These are phyloP conservation scores for Otus scops DNA, from an alignment of 2,797 vertebrate species.

Conservation along the genomic window DNA sequence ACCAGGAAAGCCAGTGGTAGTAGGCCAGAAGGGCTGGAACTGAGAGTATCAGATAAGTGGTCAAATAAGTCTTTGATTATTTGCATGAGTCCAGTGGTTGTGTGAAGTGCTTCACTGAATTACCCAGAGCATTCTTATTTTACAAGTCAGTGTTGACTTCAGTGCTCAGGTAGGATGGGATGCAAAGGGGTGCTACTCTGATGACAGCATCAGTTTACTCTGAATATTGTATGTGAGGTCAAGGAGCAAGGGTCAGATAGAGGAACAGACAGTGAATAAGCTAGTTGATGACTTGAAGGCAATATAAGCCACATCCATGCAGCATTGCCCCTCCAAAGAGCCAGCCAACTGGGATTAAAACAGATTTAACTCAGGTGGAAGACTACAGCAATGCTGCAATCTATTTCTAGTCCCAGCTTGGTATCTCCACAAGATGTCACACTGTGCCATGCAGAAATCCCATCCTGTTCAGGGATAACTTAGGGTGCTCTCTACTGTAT, in stretches of 20 bases:
- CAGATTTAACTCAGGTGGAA: background rate
- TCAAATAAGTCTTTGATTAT: background rate
- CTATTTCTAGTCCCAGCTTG: background rate
- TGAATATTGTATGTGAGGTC: background rate
- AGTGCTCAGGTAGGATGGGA: background rate
- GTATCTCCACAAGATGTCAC: background rate
- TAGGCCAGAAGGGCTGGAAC: background rate
- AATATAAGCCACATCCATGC: background rate
- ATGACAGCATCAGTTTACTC: background rate
- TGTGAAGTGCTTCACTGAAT: background rate
- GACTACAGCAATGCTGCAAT: background rate
- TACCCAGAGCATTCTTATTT: background rate
- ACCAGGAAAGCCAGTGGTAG: background rate
- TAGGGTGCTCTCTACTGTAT: background rate
- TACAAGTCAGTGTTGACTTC: background rate
- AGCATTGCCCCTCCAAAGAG: background rate
- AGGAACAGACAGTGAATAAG: background rate
- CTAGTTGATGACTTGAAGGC: background rate
- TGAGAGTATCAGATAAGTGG: fast-evolving
- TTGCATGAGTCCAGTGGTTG: background rate
- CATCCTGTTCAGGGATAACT: background rate
- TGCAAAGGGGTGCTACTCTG: background rate
- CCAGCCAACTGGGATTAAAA: background rate
- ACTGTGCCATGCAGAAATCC: background rate
- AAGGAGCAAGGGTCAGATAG: background rate